Evolutionary conservation across 1,140 invertebrate species (phyloP).

Genomic region (Nixonia krombeini): DNA sequence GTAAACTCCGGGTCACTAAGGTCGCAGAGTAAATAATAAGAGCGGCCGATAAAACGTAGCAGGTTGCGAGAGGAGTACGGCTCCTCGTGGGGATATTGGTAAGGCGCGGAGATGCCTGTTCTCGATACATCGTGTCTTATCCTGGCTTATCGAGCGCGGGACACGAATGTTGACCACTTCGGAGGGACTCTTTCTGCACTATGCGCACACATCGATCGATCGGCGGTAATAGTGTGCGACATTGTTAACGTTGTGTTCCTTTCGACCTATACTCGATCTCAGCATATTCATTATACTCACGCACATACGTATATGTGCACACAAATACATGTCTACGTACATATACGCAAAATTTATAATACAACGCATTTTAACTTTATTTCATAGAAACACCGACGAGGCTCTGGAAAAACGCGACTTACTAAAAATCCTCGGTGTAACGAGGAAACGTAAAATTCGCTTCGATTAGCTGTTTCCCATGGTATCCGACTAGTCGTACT

Average conservation of each 20-base stretch:
- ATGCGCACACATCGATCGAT: constrained; percentile 13
- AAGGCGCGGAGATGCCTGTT: not conserved
- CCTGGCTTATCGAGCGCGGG: not conserved
- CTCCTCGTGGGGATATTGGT: not conserved
- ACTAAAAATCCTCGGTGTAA: too few relatives aligned
- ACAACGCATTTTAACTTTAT: too few relatives aligned
- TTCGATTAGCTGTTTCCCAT: not conserved
- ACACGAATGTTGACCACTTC: constrained; percentile 8
- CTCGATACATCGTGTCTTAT: not conserved
- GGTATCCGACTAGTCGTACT: constrained; percentile 2
- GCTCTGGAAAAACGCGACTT: too few relatives aligned
- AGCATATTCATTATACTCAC: constrained; percentile 20
- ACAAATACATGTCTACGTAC: too few relatives aligned
- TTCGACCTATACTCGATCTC: constrained; percentile 16
- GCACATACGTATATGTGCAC: constrained; percentile 11
- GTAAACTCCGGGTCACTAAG: too few relatives aligned
- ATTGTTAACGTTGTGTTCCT: constrained; percentile 23
- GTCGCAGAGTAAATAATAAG: not conserved
- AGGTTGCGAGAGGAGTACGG: constrained; percentile 7
- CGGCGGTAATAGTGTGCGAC: constrained; percentile 8
- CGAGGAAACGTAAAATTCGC: not conserved
- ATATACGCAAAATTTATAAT: too few relatives aligned
- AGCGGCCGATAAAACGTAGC: constrained; percentile 9
- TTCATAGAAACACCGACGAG: too few relatives aligned
- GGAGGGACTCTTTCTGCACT: constrained; percentile 1